Conservation (phyloP, 2,797 vertebrate genomes). For the Echiichthys vipera region DNA sequence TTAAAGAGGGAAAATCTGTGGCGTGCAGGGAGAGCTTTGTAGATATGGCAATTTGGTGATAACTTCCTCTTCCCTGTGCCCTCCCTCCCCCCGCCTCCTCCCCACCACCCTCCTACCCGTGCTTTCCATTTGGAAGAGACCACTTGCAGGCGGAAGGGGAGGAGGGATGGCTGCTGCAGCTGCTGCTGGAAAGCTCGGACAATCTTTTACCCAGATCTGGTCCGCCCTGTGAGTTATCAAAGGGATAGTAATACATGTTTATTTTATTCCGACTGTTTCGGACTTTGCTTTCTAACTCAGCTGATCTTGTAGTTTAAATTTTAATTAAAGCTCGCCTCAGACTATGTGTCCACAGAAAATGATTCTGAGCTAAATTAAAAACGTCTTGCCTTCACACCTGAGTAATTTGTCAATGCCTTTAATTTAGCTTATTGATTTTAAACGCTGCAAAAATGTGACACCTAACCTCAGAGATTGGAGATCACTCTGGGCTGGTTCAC, state of each 20-base stretch:
- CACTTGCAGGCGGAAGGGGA: conserved; percentile 26
- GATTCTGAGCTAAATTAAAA: conserved; percentile 22
- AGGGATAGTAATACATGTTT: conserved; percentile 45
- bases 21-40: conserved; percentile 80
- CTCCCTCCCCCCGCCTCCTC: conserved; percentile 31
- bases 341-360: background rate
- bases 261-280: conserved; percentile 40
- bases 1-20: conserved; percentile 81
- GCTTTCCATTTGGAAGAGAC: conserved; percentile 64
- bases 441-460: conserved; percentile 6
- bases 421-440: conserved; percentile 38
- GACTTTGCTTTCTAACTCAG: conserved; percentile 42
- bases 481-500: background rate
- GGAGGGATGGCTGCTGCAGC: conserved; percentile 1
- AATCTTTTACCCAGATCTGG: conserved; percentile 62
- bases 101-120: conserved; percentile 22
- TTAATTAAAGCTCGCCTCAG: conserved; percentile 26
- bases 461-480: conserved; percentile 5
- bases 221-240: conserved; percentile 33
- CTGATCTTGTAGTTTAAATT: conserved; percentile 40
- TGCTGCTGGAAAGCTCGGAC: conserved; percentile 49
- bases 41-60: conserved; percentile 82
- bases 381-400: conserved; percentile 41
- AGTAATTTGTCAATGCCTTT: conserved; percentile 40
- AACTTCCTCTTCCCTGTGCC: conserved; percentile 74